Percentiles rank a stretch among this genome's conserved stretches.
Evolutionary conservation across 2,113 vertebrate species (phyloP).

Genomic region (Gavia stellata): DNA sequence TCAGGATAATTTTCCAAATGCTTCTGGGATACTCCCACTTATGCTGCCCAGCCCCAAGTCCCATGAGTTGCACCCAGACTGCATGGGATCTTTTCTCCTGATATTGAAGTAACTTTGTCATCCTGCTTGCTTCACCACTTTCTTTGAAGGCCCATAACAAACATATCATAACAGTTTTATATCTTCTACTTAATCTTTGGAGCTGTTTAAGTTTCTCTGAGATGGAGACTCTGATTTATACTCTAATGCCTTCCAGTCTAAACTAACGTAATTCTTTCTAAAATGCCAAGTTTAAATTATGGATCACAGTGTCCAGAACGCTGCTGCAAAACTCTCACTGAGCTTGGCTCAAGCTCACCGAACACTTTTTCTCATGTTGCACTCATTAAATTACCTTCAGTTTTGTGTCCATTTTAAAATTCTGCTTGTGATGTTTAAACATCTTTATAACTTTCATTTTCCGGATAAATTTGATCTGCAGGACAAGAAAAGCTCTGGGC

Average conservation of each 20-base stretch:
- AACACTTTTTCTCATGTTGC: not conserved
- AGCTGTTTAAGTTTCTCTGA: constrained; percentile 15
- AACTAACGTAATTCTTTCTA: constrained; percentile 33
- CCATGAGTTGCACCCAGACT: not conserved
- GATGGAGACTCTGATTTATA: constrained; percentile 24
- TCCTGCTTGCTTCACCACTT: not conserved
- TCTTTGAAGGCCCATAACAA: constrained; percentile 15
- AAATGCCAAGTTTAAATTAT: constrained; percentile 36
- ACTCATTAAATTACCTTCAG: not conserved
- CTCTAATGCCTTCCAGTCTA: not conserved
- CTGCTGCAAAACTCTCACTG: not conserved
- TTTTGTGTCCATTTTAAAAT: not conserved
- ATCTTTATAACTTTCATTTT: not conserved
- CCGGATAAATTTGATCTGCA: not conserved
- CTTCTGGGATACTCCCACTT: not conserved
- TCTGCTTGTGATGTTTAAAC: not conserved
- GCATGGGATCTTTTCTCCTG: not conserved
- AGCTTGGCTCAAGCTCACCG: not conserved
- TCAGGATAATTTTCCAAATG: not conserved
- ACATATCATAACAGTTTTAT: constrained; percentile 22
- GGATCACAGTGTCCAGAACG: not conserved
- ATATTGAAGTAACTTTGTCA: not conserved
- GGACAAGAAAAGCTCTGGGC: not conserved
- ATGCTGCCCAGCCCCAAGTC: not conserved
- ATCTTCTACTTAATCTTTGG: constrained; percentile 47